Evolutionary conservation across 2,113 vertebrate species (phyloP).

Genomic region (Serilophus lunatus): DNA sequence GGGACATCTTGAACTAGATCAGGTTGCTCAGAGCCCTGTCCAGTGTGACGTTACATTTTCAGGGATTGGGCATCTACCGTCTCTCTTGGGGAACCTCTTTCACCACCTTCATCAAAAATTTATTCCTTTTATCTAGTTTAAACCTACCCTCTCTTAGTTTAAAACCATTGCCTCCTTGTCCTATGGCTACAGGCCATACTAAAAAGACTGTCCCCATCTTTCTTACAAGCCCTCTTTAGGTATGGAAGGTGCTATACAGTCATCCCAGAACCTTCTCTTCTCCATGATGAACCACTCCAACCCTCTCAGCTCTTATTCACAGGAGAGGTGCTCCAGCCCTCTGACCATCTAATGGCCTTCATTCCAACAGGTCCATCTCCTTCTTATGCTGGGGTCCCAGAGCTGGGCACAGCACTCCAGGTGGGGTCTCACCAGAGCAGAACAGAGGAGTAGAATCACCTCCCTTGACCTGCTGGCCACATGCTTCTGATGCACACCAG

Average conservation of each 20-base stretch:
- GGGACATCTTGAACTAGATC: neutral
- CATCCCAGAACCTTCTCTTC: neutral
- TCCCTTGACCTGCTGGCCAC: neutral
- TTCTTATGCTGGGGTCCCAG: no score
- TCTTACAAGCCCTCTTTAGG: neutral
- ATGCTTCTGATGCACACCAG: neutral
- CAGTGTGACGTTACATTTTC: neutral
- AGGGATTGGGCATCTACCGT: neutral
- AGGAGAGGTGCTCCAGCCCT: no score
- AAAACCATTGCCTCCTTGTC: neutral
- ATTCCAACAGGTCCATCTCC: no score
- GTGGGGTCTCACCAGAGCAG: neutral
- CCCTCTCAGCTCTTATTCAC: neutral
- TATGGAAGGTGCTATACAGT: neutral
- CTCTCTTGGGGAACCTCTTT: neutral
- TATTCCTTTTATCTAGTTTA: neutral
- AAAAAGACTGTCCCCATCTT: neutral
- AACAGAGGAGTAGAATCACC: neutral
- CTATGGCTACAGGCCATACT: neutral
- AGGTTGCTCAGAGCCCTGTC: neutral
- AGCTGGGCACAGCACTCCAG: no score
- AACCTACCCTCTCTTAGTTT: neutral
- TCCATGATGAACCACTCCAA: neutral
- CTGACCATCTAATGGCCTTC: no score
- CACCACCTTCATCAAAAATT: neutral